Percentiles rank a stretch among this genome's conserved stretches.
These are phyloP conservation scores for Hemitrygon akajei DNA, from an alignment of 2,797 vertebrate species.

Conservation along the genomic window DNA sequence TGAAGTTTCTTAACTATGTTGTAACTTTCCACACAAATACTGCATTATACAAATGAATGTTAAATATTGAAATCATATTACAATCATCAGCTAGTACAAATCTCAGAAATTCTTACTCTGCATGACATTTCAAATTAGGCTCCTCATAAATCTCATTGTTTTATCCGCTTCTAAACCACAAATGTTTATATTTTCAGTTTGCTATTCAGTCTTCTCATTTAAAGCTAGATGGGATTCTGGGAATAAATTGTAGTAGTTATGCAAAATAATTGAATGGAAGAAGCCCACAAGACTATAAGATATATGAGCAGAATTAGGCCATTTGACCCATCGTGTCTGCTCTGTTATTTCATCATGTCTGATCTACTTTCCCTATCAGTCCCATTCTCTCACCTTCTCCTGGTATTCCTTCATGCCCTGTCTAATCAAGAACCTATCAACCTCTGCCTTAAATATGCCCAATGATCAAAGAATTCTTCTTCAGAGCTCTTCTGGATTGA, in stretches of 20 bases:
- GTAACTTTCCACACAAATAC: background rate
- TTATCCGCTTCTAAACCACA: background rate
- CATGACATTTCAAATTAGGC: background rate
- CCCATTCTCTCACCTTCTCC: too few relatives aligned
- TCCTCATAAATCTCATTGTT: background rate
- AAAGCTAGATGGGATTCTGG: background rate
- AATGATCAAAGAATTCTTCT: too few relatives aligned
- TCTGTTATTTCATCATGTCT: too few relatives aligned
- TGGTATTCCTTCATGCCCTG: too few relatives aligned
- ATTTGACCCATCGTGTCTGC: too few relatives aligned
- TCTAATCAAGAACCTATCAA: too few relatives aligned
- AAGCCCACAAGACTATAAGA: too few relatives aligned
- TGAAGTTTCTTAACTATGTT: background rate
- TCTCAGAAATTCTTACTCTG: background rate
- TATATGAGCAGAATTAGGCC: too few relatives aligned
- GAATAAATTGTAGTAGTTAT: background rate
- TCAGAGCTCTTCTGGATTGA: too few relatives aligned
- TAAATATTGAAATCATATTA: background rate
- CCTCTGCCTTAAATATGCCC: too few relatives aligned
- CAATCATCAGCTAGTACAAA: background rate
- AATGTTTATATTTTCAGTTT: background rate
- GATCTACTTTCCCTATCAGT: too few relatives aligned
- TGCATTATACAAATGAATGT: background rate
- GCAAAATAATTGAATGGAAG: background rate
- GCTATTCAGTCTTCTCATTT: background rate